These are phyloP conservation scores for Drosophila insularis DNA, from an alignment of 1,140 invertebrate species.

Conservation along the genomic window DNA sequence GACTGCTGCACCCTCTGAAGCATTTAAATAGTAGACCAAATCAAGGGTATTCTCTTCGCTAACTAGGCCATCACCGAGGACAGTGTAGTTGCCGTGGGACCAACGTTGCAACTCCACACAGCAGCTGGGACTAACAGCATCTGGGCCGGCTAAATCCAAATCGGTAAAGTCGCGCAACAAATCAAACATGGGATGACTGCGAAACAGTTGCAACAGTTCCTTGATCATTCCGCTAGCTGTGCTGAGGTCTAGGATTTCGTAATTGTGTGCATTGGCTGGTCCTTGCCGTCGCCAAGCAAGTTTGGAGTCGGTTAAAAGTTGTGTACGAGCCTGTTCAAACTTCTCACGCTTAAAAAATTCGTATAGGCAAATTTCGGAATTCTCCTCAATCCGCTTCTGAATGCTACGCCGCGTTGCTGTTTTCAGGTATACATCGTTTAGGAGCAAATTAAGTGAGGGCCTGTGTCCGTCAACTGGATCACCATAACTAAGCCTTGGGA, in stretches of 20 bases:
- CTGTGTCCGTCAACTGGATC: slow-evolving; percentile 58
- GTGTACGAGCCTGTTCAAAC: slow-evolving; percentile 82
- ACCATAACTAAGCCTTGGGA: slow-evolving; percentile 66
- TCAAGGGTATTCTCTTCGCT: slow-evolving; percentile 84
- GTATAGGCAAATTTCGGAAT: slow-evolving; percentile 85
- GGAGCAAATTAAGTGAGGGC: slow-evolving; percentile 81
- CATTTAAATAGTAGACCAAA: slow-evolving; percentile 84
- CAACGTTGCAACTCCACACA: slow-evolving; percentile 87
- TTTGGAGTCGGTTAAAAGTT: slow-evolving; percentile 81
- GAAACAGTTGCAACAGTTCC: slow-evolving; percentile 83
- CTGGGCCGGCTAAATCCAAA: slow-evolving; percentile 83
- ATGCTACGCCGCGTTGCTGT: slow-evolving; percentile 83
- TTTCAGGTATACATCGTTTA: slow-evolving; percentile 84
- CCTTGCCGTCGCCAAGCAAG: slow-evolving; percentile 85
- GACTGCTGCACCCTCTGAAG: slow-evolving; percentile 80
- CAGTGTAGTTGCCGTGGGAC: slow-evolving; percentile 86
- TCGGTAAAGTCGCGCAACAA: slow-evolving; percentile 87
- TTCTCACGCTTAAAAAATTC: slow-evolving; percentile 84
- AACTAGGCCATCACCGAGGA: slow-evolving; percentile 72
- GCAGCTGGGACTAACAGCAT: slow-evolving; percentile 82
- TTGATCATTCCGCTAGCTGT: slow-evolving; percentile 82
- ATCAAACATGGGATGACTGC: slow-evolving; percentile 84
- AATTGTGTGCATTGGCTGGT: slow-evolving; percentile 86
- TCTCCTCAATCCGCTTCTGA: slow-evolving; percentile 84
- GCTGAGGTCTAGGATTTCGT: slow-evolving; percentile 84